Percentiles rank a stretch among this genome's conserved stretches.
These are phyloP conservation scores for Neopipo cinnamomea DNA, from an alignment of 2,113 vertebrate genomes.

Conservation along the genomic window DNA sequence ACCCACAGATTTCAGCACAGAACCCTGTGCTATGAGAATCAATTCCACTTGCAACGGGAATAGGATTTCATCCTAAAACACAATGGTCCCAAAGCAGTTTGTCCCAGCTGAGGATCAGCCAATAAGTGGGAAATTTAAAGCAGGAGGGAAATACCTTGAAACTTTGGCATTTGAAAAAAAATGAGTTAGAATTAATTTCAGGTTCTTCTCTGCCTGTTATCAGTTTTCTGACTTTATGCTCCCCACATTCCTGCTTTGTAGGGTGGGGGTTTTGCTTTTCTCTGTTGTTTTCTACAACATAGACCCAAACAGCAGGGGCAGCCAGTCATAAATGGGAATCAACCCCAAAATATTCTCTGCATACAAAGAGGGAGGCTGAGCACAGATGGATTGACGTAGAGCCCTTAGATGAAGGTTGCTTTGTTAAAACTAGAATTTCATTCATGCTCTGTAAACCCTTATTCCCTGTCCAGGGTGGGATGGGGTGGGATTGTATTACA, in stretches of 20 bases:
- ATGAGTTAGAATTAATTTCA: not conserved
- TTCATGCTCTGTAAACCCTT: not conserved
- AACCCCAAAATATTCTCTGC: not conserved
- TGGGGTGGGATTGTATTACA: not conserved
- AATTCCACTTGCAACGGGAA: not conserved
- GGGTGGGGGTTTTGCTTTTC: not conserved
- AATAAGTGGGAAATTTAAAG: not conserved
- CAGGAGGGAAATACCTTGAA: not conserved
- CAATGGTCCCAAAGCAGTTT: not conserved
- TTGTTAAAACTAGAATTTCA: not conserved
- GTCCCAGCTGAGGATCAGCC: not conserved
- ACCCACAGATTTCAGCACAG: constrained; percentile 54
- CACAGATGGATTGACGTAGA: not conserved
- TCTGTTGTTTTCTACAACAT: not conserved
- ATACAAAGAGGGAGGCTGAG: not conserved
- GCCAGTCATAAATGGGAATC: not conserved
- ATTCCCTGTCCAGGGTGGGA: not conserved
- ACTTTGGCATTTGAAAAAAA: not conserved
- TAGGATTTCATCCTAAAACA: not conserved
- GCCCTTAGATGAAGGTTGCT: not conserved
- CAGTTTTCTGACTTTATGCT: not conserved
- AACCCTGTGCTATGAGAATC: not conserved
- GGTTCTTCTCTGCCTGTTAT: not conserved
- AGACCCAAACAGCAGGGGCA: not conserved
- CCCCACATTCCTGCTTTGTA: not conserved